phyloP scores from a whole-genome alignment of 92 coral and sea anemone species.

The Scolanthus callimorphus region DNA sequence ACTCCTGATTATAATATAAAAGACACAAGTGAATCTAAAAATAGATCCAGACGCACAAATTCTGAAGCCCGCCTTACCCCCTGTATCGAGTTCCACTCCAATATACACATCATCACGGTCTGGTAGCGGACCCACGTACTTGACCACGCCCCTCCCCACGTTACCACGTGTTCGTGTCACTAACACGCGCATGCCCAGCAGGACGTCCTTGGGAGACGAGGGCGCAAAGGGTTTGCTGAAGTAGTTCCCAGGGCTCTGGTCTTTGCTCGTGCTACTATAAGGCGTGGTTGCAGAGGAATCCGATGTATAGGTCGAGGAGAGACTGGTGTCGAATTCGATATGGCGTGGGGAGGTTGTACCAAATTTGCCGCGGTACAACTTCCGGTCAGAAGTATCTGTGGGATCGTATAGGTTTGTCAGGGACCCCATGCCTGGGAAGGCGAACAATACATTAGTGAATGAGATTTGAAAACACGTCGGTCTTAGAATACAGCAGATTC shows the following conservation, averaged over 20 bases:
- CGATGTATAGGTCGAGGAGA: constrained; percentile 7
- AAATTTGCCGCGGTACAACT: background rate
- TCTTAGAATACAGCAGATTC: no score
- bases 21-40: no score
- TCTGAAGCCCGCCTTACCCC: no score
- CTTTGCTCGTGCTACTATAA: constrained; percentile 2
- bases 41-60: no score
- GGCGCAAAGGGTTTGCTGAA: constrained; percentile 69
- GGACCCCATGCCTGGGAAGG: background rate
- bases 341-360: constrained; percentile 1
- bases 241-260: constrained; percentile 6
- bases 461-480: no score
- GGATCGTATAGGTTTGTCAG: background rate
- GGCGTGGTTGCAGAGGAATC: constrained; percentile 24
- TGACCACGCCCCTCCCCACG: constrained; percentile 71
- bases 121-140: constrained; percentile 70
- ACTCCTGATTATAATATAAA: no score
- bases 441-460: no score
- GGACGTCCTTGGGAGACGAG: constrained; percentile 40
- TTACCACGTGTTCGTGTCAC: constrained; percentile 79
- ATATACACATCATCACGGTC: constrained; percentile 52
- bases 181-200: constrained; percentile 75
- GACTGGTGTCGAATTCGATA: constrained; percentile 1
- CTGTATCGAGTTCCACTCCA: constrained; percentile 73
- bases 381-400: background rate